A percentile compares a stretch with the other conserved stretches of the same genome.
phyloP scores from a whole-genome alignment of 2,888 invertebrate genomes.

The Tetragnatha montana region DNA sequence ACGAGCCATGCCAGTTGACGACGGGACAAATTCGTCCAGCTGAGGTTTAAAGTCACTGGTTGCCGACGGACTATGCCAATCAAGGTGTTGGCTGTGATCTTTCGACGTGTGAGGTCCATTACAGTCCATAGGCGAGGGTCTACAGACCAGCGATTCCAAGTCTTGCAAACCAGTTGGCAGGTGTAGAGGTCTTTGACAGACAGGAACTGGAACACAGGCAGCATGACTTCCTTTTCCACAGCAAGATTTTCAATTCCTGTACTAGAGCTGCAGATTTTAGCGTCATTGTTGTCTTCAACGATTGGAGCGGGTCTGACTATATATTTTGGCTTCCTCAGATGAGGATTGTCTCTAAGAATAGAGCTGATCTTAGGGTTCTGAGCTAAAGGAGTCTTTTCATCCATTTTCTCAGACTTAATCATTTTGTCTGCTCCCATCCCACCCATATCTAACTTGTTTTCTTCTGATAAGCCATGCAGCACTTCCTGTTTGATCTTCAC shows the following conservation, averaged over 20 bases:
- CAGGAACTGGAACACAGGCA: conserved; percentile 77
- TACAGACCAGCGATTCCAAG: conserved; percentile 90
- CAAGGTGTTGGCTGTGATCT: conserved; percentile 80
- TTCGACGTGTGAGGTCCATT: conserved; percentile 85
- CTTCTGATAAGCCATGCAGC: conserved; percentile 51
- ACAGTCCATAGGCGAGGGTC: conserved; percentile 89
- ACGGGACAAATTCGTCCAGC: conserved; percentile 91
- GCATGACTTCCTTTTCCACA: conserved; percentile 76
- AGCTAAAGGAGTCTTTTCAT: conserved; percentile 39
- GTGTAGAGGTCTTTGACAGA: conserved; percentile 79
- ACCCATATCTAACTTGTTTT: conserved; percentile 44
- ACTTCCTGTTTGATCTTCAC: conserved; percentile 65
- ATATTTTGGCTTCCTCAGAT: conserved; percentile 73
- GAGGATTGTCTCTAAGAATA: conserved; percentile 68
- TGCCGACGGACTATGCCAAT: conserved; percentile 92
- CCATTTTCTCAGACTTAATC: conserved; percentile 43
- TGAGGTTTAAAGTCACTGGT: conserved; percentile 87
- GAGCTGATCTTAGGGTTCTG: conserved; percentile 66
- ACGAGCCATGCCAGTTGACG: conserved; percentile 95
- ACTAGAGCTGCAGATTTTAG: conserved; percentile 67
- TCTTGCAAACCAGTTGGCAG: conserved; percentile 85
- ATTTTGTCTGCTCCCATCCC: conserved; percentile 39
- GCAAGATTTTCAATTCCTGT: conserved; percentile 70
- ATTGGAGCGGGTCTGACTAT: conserved; percentile 72
- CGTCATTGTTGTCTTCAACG: conserved; percentile 69